Base-by-base conservation (phyloP, 2,113 vertebrate genomes). In the Silurus glanis region DNA sequence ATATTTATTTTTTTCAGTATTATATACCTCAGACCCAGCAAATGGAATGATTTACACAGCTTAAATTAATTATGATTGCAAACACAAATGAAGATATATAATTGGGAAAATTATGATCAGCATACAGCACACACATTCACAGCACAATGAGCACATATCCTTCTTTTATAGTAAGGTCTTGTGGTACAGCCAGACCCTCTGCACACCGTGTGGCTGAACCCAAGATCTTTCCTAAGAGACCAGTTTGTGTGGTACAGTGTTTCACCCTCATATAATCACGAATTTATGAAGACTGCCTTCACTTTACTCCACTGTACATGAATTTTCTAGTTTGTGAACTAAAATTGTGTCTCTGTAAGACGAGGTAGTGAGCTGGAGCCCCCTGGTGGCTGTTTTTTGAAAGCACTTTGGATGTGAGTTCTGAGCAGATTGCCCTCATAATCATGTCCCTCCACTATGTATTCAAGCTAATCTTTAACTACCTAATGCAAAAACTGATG, bases 341-440 rank as follows among this genome's bases (percentile, higher is more conserved):
- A 17, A 37, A 80, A 58, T 17, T 37, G 72, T 55, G 19, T 49
- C 0, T 3, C 25, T 80, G 16, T 17, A 17, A 37, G 55, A 45
- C 45, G 55, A 37, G 25, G n/a, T 59, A 19, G 78, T 80, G 56
- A 80, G 10, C 56, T 80, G 78, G 78, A 80, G 56, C 78, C 78
- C 78, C 78, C 78, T 80, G 37, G 78, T 80, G 78, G 78, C 6
- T 10, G 5, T 80, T 0, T 80, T 25, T 21, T 59, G 25, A 59
- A 13, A 79, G 56, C 25, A 58, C n/a, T 28, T 8, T 37, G 5
- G 21, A 14, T 53, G 72, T 53, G 47, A 53, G 23, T 75, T 17
- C 72, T n/a, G 5, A 53, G 49, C 21, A 75, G 17, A 21, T 51
- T 75, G 19, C 5, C 9, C 51, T 76, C 49, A 14, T 53, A n/a